Evolutionary conservation across 2,888 invertebrate genomes (phyloP).

Genomic region (Drosophila mimica): DNA sequence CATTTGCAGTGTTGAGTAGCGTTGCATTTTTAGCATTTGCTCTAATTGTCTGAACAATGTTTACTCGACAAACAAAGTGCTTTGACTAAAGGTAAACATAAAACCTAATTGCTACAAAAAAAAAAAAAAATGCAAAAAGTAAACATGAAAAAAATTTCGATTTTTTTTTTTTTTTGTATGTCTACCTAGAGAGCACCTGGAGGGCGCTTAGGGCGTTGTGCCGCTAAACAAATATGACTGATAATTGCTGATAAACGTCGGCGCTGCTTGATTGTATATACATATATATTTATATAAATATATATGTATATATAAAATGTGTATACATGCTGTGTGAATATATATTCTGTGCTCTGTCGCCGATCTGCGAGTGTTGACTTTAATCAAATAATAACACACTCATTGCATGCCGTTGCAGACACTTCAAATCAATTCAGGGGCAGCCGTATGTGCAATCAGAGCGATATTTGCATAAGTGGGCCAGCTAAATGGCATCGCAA

Average conservation of each 20-base stretch:
- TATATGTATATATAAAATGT: background rate
- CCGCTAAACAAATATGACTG: constrained; percentile 63
- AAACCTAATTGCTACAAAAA: constrained; percentile 55
- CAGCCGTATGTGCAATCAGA: constrained; percentile 64
- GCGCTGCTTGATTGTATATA: constrained; percentile 33
- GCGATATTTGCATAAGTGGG: constrained; percentile 63
- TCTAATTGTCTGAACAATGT: constrained; percentile 57
- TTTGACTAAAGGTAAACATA: constrained; percentile 54
- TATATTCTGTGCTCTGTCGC: constrained; percentile 19
- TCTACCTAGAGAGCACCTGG: constrained; percentile 30
- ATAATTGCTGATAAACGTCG: constrained; percentile 68
- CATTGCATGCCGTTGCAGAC: constrained; percentile 30
- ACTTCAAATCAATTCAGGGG: constrained; percentile 47
- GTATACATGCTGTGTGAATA: background rate
- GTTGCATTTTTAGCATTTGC: constrained; percentile 36
- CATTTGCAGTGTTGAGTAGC: constrained; percentile 27
- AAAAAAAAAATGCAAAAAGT: background rate
- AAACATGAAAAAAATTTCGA: constrained; percentile 17
- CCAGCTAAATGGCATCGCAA: constrained; percentile 30
- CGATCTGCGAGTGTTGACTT: constrained; percentile 53
- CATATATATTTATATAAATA: constrained; percentile 2
- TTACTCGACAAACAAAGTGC: constrained; percentile 52
- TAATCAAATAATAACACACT: constrained; percentile 61
- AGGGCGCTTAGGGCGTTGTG: constrained; percentile 58
- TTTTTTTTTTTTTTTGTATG: constrained; percentile 3